These are phyloP conservation scores for Sapayoa aenigma DNA, from an alignment of 2,113 vertebrate genomes.

Conservation along the genomic window DNA sequence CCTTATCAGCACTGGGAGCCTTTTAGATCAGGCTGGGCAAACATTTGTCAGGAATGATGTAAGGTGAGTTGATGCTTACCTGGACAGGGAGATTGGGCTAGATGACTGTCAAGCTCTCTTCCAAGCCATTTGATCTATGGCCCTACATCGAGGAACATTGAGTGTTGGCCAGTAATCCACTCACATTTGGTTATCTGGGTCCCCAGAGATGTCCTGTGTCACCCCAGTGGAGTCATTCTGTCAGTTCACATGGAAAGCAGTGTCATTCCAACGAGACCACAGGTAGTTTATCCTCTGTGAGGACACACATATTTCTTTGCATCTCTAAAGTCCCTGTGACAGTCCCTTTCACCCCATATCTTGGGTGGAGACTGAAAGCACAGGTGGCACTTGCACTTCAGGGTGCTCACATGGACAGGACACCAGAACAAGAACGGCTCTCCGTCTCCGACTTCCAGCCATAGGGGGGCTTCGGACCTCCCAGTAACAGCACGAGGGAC, in stretches of 20 bases:
- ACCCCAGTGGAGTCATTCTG: neutral
- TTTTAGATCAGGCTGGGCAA: neutral
- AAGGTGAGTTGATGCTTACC: neutral
- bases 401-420: neutral
- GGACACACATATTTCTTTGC: neutral
- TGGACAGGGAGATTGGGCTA: neutral
- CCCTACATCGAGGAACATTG: neutral
- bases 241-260: neutral
- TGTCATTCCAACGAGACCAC: neutral
- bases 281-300: neutral
- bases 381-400: neutral
- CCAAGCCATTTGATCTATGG: neutral
- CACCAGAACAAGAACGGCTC: neutral
- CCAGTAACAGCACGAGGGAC: neutral
- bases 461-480: neutral
- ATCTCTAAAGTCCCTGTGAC: neutral
- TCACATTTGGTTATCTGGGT: neutral
- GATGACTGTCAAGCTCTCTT: neutral
- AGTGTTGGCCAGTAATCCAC: neutral
- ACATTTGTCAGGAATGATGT: neutral
- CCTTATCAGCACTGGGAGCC: neutral
- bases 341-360: neutral
- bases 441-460: neutral
- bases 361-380: neutral
- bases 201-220: neutral